Conservation (phyloP, 2,797 vertebrate species). For the Odontamblyopus rebecca region DNA sequence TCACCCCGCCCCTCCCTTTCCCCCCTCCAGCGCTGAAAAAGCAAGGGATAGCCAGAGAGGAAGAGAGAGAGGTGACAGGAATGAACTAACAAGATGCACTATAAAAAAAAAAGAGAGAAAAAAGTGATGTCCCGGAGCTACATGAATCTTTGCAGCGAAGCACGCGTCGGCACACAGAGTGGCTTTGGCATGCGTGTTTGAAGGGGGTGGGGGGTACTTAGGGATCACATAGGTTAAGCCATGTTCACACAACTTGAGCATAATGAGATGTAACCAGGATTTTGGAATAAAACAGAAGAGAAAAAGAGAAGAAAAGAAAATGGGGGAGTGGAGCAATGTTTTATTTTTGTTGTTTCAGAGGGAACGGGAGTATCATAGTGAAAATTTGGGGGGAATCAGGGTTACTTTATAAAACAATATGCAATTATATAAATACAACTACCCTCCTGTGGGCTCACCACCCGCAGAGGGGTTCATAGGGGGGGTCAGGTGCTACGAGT, state of each 20-base stretch:
- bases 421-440: background rate
- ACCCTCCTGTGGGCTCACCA: too few species aligned
- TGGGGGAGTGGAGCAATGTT: background rate
- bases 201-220: slow-evolving; percentile 31
- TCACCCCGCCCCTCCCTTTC: slow-evolving; percentile 51
- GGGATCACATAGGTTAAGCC: slow-evolving; percentile 70
- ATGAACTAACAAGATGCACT: slow-evolving; percentile 81
- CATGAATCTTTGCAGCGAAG: slow-evolving; percentile 77
- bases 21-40: slow-evolving; percentile 72
- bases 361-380: background rate
- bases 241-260: slow-evolving; percentile 66
- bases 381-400: background rate
- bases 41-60: slow-evolving; percentile 63
- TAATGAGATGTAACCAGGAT: slow-evolving; percentile 48
- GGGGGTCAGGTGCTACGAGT: too few species aligned
- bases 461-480: too few species aligned
- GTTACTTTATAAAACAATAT: background rate
- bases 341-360: background rate
- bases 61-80: slow-evolving; percentile 75
- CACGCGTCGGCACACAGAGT: slow-evolving; percentile 50
- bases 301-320: slow-evolving; percentile 10
- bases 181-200: slow-evolving; percentile 4
- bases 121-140: slow-evolving; percentile 76
- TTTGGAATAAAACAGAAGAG: slow-evolving; percentile 37
- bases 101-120: slow-evolving; percentile 49